phyloP scores from a whole-genome alignment of 2,797 vertebrate species.

The Stomatorhinus walkeri region DNA sequence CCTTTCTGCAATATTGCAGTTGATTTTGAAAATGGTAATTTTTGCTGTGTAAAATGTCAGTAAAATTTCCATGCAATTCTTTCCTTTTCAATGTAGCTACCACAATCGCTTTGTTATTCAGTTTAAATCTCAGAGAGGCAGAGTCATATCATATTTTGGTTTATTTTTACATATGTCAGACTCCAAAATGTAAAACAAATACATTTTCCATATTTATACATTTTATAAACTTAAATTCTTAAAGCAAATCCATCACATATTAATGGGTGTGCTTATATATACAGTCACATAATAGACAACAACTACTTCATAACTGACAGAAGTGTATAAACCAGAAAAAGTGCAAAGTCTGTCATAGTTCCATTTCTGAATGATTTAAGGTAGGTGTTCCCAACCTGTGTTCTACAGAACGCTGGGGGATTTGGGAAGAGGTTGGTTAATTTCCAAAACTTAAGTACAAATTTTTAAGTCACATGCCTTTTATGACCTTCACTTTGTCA shows the following conservation, averaged over 20 bases:
- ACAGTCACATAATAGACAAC: not conserved
- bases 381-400: not conserved
- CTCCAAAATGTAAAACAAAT: not conserved
- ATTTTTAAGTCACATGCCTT: not conserved
- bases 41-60: not conserved
- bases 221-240: not conserved
- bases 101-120: not conserved
- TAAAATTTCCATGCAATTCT: not conserved
- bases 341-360: not conserved
- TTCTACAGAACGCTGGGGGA: not conserved
- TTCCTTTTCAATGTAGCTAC: not conserved
- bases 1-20: not conserved
- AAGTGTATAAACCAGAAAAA: not conserved
- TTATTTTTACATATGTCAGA: not conserved
- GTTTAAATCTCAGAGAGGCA: not conserved
- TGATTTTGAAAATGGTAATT: not conserved
- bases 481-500: not conserved
- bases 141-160: not conserved
- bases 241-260: not conserved
- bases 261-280: not conserved
- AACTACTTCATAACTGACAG: not conserved
- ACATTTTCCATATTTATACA: not conserved
- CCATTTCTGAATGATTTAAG: not conserved
- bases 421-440: not conserved
- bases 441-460: not conserved